These are phyloP conservation scores for Acanthosepion pharaonis DNA, from an alignment of 2,888 invertebrate species.

Conservation along the genomic window DNA sequence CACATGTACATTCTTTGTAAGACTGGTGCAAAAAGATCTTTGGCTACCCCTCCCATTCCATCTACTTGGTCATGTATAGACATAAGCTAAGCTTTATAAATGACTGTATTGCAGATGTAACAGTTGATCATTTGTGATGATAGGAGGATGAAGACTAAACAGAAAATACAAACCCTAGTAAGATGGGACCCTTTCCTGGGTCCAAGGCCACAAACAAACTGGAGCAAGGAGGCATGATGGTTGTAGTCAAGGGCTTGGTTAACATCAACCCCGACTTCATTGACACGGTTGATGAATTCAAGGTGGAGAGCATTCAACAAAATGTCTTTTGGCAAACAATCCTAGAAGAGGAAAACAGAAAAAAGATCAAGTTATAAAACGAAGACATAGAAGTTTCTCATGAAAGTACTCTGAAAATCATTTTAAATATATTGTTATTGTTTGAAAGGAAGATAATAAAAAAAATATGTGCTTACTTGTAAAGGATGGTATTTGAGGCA, in stretches of 20 bases:
- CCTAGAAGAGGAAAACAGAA: conserved; percentile 65
- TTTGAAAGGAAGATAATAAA: too few relatives aligned
- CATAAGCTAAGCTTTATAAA: too few relatives aligned
- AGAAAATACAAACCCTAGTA: conserved; percentile 69
- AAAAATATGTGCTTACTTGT: conserved; percentile 74
- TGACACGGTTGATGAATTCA: conserved; percentile 93
- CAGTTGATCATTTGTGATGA: too few relatives aligned
- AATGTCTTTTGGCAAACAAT: conserved; percentile 83
- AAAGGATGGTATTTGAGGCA: conserved; percentile 93
- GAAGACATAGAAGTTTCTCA: too few relatives aligned
- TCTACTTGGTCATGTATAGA: too few relatives aligned
- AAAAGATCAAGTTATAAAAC: neutral
- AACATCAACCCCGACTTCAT: conserved; percentile 98
- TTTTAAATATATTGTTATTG: too few relatives aligned
- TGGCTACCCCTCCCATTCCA: too few relatives aligned
- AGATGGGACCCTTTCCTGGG: conserved; percentile 86
- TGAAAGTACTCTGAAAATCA: too few relatives aligned
- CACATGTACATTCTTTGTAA: too few relatives aligned
- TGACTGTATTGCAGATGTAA: too few relatives aligned
- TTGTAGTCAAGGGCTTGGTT: conserved; percentile 92
- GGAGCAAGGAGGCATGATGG: conserved; percentile 88
- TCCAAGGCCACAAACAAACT: conserved; percentile 97
- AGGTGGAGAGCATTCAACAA: conserved; percentile 87
- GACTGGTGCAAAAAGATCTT: too few relatives aligned
- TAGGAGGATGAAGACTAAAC: neutral